phyloP scores from a whole-genome alignment of 2,888 invertebrate genomes.

The Hedya salicella region DNA sequence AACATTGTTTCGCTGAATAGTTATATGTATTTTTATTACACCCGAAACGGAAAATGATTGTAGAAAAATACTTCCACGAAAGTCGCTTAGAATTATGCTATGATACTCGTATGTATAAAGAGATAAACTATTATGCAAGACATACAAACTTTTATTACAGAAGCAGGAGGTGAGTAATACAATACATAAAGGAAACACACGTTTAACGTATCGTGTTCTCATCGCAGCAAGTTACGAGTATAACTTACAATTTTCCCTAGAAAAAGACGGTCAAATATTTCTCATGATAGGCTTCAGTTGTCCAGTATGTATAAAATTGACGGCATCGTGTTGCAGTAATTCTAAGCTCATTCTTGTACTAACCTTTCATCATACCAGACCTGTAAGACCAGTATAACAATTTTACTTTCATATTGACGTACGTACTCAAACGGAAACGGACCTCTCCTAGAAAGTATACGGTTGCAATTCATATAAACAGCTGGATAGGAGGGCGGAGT shows the following conservation, averaged over 20 bases:
- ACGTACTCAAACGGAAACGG: constrained; percentile 3
- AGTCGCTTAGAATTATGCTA: too few relatives aligned
- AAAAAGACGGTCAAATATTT: constrained; percentile 8
- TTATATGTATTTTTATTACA: too few relatives aligned
- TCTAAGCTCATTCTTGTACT: constrained; percentile 14
- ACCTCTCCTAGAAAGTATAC: neutral
- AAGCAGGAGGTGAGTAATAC: too few relatives aligned
- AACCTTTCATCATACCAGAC: constrained; percentile 34
- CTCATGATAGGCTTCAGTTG: neutral
- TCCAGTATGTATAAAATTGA: constrained; percentile 8
- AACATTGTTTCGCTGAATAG: too few relatives aligned
- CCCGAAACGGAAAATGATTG: too few relatives aligned
- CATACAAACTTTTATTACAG: too few relatives aligned
- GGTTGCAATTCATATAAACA: constrained; percentile 5
- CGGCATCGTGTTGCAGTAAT: neutral
- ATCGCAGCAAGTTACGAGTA: neutral
- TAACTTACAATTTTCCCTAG: neutral
- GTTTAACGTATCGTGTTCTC: too few relatives aligned
- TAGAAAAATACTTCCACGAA: too few relatives aligned
- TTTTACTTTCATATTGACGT: constrained; percentile 33
- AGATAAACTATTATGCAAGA: too few relatives aligned
- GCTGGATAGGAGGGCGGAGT: neutral
- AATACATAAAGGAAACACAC: too few relatives aligned
- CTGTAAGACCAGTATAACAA: constrained; percentile 2
- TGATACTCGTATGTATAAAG: too few relatives aligned